These are phyloP conservation scores for Phyllotreta striolata DNA, from an alignment of 2,888 invertebrate species.

Conservation along the genomic window DNA sequence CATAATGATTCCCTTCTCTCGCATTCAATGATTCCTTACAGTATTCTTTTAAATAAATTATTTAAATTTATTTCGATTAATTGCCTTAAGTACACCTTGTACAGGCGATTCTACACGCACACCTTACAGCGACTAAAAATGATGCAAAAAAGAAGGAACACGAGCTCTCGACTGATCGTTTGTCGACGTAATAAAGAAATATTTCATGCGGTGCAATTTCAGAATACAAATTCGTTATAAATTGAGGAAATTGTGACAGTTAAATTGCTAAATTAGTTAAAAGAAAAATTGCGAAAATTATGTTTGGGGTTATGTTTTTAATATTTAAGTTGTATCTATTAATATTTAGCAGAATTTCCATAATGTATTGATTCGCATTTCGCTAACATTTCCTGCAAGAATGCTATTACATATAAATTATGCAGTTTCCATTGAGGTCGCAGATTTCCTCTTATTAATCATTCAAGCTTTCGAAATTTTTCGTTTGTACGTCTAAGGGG, in stretches of 20 bases:
- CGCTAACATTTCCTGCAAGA: too few relatives aligned
- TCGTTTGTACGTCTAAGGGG: background rate
- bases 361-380: too few relatives aligned
- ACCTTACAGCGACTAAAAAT: too few relatives aligned
- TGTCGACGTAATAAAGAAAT: slow-evolving; percentile 31
- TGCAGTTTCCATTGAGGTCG: background rate
- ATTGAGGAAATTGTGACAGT: slow-evolving; percentile 26
- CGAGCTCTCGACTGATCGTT: slow-evolving; percentile 17
- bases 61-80: too few relatives aligned
- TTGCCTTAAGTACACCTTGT: too few relatives aligned
- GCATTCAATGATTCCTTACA: too few relatives aligned
- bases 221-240: slow-evolving; percentile 22
- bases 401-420: too few relatives aligned
- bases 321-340: background rate
- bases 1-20: too few relatives aligned
- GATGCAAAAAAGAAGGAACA: slow-evolving; percentile 1
- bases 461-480: slow-evolving; percentile 6
- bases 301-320: too few relatives aligned
- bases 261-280: slow-evolving; percentile 24
- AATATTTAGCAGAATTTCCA: too few relatives aligned
- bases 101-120: too few relatives aligned
- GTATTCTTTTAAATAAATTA: too few relatives aligned
- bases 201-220: slow-evolving; percentile 24
- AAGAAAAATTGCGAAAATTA: slow-evolving; percentile 19
- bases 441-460: slow-evolving; percentile 3